Evolutionary conservation across 2,113 vertebrate species (phyloP), one percentile per base, ranked within the genome.

Genomic region (Dermatemys mawii): DNA sequence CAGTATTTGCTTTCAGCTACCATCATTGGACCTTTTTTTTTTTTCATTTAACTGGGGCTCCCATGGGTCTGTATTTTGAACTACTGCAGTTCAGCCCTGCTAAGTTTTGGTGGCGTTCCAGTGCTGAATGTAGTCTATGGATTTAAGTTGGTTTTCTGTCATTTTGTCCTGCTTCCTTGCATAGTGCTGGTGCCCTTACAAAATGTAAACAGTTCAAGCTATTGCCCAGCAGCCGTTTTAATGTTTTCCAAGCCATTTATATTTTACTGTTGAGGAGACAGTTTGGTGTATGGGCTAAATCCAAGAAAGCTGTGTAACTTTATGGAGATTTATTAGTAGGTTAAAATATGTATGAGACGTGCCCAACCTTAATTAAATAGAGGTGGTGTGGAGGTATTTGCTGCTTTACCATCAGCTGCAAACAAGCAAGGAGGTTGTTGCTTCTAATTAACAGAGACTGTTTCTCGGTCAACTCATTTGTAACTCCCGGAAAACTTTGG

Each of bases 81-180:
- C 38, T 17, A 57, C 55, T 85, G 14, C 22, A 84, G 78, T 83
- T 95, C 84, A 85, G 48, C 46, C 50, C 5, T 41, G 35, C 9
- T 91, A 82, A 94, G 14, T 81, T 87, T 90, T 90, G 70, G 46
- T 81, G 32, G 95, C 60, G 93, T 90, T 93, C 84, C 55, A 48
- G 78, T 27, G 5, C 73, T 48, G 70, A 93, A 87, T 29, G 13
- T 85, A 35, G 51, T 48, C 73, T 81, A 81, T 27, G 73, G 88
- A 79, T 54, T 38, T 41, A 93, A 84, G n/a, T 11, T 70, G 63
- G 63, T 11, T 32, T 84, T 95, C 46, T 84, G 76, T 83, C 76
- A 21, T 13, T 83, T 51, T 35, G 19, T 81, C 78, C 70, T 86
- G 55, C 78, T 92, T 87, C 85, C 54, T 44, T 92, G 41, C 63